Evolutionary conservation across 2,888 invertebrate genomes (phyloP), one percentile per base, ranked within the genome.

Genomic region (Temnothorax ravouxi): DNA sequence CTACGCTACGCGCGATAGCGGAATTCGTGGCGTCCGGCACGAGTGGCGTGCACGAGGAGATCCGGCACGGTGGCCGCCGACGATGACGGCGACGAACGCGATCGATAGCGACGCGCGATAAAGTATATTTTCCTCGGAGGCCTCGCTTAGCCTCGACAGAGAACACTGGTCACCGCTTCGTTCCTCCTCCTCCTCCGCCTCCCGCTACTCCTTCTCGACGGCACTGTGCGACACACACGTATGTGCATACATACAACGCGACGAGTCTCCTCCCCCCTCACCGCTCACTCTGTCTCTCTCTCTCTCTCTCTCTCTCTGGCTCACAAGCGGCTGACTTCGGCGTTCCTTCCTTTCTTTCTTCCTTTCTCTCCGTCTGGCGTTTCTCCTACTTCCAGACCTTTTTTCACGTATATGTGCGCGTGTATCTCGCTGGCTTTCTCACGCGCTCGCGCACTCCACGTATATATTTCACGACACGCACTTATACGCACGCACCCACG

Each of bases 401-500:
- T 9, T 9, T 1, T n/a, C n/a, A 2, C 21, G 50, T 4, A 4
- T 15, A 0, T 25, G 15, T 34, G 15, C 0, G 34, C 6, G 34
- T 2, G 11, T 71, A 18, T 11, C 50, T 62, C 83, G 79, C 81
- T 75, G 44, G 67, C 84, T 75, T 34, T 29, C 64, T 66, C 74
- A 52, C 82, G 62, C 62, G 66, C 66, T 66, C 66, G 47, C 66
- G 25, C 66, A 47, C 66, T 29, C 47, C 18, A 29, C 66, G 44
- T 47, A 67, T 34, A 6, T 34, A 47, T 67, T 67, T 67, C 66
- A 67, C 66, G 44, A 25, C 84, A 47, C 84, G 75, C 84, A 56
- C 84, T 66, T 59, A 59, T 83, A 56, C 83, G 66, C 76, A 41
- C 83, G 74, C 82, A 54, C 83, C 84, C 29, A 29, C 29, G 29